These are phyloP conservation scores for Folsomia candida DNA, from an alignment of 2,888 invertebrate genomes.

Conservation along the genomic window DNA sequence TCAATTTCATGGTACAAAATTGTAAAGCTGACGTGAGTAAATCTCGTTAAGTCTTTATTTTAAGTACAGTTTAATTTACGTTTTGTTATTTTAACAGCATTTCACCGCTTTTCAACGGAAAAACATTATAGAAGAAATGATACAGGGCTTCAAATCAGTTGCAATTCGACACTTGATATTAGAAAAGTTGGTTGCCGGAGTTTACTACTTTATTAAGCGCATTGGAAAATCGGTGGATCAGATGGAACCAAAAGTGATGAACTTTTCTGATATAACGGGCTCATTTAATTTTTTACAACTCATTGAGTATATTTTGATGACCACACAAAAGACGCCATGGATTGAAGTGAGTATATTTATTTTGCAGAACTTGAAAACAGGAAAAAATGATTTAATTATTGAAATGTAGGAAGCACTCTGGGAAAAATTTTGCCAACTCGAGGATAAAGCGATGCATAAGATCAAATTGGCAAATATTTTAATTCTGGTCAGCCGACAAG, in stretches of 20 bases:
- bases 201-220: background rate
- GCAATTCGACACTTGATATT: background rate
- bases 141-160: background rate
- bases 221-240: background rate
- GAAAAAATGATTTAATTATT: background rate
- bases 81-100: background rate
- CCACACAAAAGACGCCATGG: background rate
- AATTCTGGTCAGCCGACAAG: background rate
- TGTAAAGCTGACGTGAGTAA: background rate
- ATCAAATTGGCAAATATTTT: background rate
- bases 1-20: background rate
- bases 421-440: background rate
- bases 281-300: background rate
- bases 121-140: too few species aligned
- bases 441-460: background rate
- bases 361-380: background rate
- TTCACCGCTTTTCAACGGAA: too few species aligned
- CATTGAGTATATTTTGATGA: background rate
- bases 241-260: background rate
- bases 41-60: background rate
- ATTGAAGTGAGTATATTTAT: background rate
- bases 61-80: background rate
- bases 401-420: background rate
- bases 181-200: background rate
- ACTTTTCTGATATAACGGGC: background rate